Evolutionary conservation across 2,113 vertebrate species (phyloP).

Genomic region (Ornithorhynchus anatinus): DNA sequence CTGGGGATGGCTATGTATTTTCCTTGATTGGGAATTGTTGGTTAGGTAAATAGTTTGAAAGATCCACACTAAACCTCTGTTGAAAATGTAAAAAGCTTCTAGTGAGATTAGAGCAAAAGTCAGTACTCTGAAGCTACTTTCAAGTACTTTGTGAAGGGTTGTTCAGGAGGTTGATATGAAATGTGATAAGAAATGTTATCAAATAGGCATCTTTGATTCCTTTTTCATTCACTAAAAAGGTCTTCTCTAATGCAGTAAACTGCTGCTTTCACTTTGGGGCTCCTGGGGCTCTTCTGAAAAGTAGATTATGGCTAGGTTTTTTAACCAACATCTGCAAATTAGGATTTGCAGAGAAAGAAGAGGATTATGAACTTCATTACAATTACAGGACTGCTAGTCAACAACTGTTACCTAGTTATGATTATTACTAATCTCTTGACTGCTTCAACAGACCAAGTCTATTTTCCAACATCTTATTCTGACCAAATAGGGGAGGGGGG

Average conservation of each 20-base stretch:
- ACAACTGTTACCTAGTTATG: conserved; percentile 47
- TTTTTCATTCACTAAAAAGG: conserved; percentile 14
- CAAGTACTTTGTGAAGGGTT: not conserved
- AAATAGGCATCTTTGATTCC: conserved; percentile 26
- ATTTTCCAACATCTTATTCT: conserved; percentile 3
- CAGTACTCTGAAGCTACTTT: conserved; percentile 9
- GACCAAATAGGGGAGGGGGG: conserved; percentile 4
- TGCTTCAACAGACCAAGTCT: conserved; percentile 12
- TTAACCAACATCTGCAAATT: conserved; percentile 61
- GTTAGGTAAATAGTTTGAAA: not conserved
- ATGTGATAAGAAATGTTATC: conserved; percentile 29
- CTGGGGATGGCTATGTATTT: too few species aligned
- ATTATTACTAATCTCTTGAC: conserved; percentile 51
- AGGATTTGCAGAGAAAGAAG: conserved; percentile 57
- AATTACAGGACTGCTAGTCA: conserved; percentile 47
- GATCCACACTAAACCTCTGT: not conserved
- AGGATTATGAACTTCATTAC: conserved; percentile 54
- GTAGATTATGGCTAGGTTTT: conserved; percentile 51
- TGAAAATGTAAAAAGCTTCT: not conserved
- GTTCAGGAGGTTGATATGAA: conserved; percentile 20
- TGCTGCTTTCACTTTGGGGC: conserved; percentile 55
- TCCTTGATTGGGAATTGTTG: too few species aligned
- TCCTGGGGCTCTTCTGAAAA: conserved; percentile 38
- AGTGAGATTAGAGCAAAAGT: not conserved
- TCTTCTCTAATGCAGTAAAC: conserved; percentile 41